Evolutionary conservation across 2,797 vertebrate genomes (phyloP).

Genomic region (Gambelia wislizenii): DNA sequence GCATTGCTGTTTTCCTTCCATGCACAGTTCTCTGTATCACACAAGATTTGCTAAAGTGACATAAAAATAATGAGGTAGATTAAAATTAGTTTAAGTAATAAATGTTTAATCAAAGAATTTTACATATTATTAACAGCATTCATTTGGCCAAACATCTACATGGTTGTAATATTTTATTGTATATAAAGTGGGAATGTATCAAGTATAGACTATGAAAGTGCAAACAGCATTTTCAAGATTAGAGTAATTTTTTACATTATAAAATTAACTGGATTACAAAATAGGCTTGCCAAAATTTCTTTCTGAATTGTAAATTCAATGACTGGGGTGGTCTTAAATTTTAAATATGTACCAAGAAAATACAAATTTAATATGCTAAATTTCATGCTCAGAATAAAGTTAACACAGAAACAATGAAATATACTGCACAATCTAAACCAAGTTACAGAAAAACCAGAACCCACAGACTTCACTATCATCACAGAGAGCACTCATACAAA

Average conservation of each 20-base stretch:
- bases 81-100: slow-evolving; percentile 84
- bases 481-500: slow-evolving; percentile 78
- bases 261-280: slow-evolving; percentile 97
- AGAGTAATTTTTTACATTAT: slow-evolving; percentile 94
- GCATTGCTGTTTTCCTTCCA: neutral
- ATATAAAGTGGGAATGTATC: slow-evolving; percentile 99
- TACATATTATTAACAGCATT: slow-evolving; percentile 91
- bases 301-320: slow-evolving; percentile 86
- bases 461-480: slow-evolving; percentile 75
- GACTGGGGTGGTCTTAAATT: slow-evolving; percentile 82
- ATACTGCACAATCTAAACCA: slow-evolving; percentile 78
- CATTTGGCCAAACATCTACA: slow-evolving; percentile 97
- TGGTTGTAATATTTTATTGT: slow-evolving; percentile 88
- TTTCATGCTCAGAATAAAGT: slow-evolving; percentile 83
- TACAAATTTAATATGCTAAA: slow-evolving; percentile 83
- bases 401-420: slow-evolving; percentile 79
- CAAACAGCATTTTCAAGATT: slow-evolving; percentile 99
- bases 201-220: slow-evolving; percentile 99
- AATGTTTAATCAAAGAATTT: slow-evolving; percentile 88
- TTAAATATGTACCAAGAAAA: slow-evolving; percentile 87
- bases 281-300: slow-evolving; percentile 88
- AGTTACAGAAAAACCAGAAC: slow-evolving; percentile 75
- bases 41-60: slow-evolving; percentile 45
- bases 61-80: slow-evolving; percentile 75
- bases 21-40: slow-evolving; percentile 40